Evolutionary conservation across 2,797 vertebrate species (phyloP), one percentile per base, ranked within the genome.

Genomic region (Lacerta viridis): DNA sequence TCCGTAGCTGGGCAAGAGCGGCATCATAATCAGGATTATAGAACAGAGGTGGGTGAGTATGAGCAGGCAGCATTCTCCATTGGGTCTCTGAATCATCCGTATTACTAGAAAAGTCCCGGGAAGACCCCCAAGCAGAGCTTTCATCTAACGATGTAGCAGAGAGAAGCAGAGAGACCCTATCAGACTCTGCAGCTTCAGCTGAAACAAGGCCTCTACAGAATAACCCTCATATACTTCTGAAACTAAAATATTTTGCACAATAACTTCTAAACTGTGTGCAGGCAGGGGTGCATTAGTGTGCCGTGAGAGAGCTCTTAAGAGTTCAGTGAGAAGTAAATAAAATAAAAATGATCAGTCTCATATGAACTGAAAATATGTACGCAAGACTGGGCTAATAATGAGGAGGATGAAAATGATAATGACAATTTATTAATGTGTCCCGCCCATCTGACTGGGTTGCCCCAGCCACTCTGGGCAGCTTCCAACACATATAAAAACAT

Each of bases 1-100:
- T 80, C 43, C 39, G 59, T 23, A 89, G 25, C 41, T 69, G 61
- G 7, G 50, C 76, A 33, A 80, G 23, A 43, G 68, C 10, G 9
- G 80, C 7, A 5, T 43, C 87, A 64, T 82, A 55, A n/a, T 82
- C 43, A 18, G 71, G 71, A 50, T 75, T 72, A 82, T 76, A 77
- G 72, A 86, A 82, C 10, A 69, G 75, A 55, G 43, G 7, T 23
- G 36, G 69, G 13, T 64, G 76, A 46, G 36, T 20, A 25, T 50
- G 84, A 50, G 33, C 2, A 23, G 33, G 77, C 11, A 33, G 41
- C 6, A 68, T 10, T 39, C 43, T 75, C 20, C 66, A 59, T 4
- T 4, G 55, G 29, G 25, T 1, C n/a, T 78, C 83, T 39, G 50
- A 83, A 39, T 64, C 39, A 50, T 33, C 61, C 1, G 68, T 27